A percentile compares a stretch with the other conserved stretches of the same genome.
Evolutionary conservation across 2,888 invertebrate species (phyloP).

Genomic region (Erebia ligea): DNA sequence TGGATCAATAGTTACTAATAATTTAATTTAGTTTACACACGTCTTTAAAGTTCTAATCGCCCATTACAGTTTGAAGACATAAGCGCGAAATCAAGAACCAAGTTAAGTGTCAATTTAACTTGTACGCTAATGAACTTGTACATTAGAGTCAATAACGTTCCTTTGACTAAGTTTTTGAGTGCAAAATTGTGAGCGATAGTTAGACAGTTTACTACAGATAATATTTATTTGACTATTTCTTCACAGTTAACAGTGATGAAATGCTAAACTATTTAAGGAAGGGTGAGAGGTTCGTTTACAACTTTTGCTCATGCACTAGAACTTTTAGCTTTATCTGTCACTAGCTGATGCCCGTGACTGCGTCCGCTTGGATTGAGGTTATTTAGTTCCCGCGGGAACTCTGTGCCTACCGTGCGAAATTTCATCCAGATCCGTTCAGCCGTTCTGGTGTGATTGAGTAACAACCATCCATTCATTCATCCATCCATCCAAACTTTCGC

Average conservation of each 20-base stretch:
- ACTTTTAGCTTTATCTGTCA: background rate
- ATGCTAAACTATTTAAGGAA: background rate
- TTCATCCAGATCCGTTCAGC: too few relatives aligned
- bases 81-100: conserved; percentile 21
- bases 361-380: too few relatives aligned
- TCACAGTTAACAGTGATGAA: background rate
- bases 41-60: conserved; percentile 14
- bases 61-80: conserved; percentile 17
- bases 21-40: background rate
- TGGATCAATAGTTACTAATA: too few relatives aligned
- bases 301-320: background rate
- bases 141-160: conserved; percentile 55
- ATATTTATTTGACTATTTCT: conserved; percentile 17
- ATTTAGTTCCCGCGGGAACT: too few relatives aligned
- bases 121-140: conserved; percentile 50
- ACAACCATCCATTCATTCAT: too few relatives aligned
- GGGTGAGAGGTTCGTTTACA: background rate
- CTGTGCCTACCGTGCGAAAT: too few relatives aligned
- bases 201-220: conserved; percentile 7
- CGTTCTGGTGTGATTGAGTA: too few relatives aligned
- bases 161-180: conserved; percentile 39
- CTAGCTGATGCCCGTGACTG: too few relatives aligned
- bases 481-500: too few relatives aligned
- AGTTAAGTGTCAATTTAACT: conserved; percentile 61
- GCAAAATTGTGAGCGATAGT: conserved; percentile 22